A percentile compares a stretch with the other conserved stretches of the same genome.
Evolutionary conservation across 2,888 invertebrate species (phyloP).

Genomic region (Drosophila mettleri): DNA sequence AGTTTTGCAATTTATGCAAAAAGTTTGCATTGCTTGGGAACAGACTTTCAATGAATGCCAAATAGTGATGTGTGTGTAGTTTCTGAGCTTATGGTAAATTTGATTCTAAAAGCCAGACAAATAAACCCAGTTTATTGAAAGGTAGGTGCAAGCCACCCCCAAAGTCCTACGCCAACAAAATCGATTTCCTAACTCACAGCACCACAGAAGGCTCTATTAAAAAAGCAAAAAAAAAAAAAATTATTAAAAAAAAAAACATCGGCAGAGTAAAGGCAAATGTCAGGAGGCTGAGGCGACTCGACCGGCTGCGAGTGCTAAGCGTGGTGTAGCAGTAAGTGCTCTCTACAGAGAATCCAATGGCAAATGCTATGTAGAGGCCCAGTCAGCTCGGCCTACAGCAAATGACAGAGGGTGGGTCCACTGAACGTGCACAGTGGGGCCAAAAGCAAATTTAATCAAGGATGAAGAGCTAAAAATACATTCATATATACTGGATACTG

Average conservation of each 20-base stretch:
- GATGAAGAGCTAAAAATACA: background rate
- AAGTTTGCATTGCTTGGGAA: slow-evolving; percentile 38
- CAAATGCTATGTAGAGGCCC: slow-evolving; percentile 49
- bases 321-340: slow-evolving; percentile 23
- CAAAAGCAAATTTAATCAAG: background rate
- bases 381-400: slow-evolving; percentile 21
- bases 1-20: slow-evolving; percentile 53
- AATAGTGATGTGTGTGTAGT: slow-evolving; percentile 35
- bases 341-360: slow-evolving; percentile 55
- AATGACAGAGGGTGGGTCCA: slow-evolving; percentile 11
- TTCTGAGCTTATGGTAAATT: slow-evolving; percentile 58
- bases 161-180: slow-evolving; percentile 37
- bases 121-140: slow-evolving; percentile 50
- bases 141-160: slow-evolving; percentile 32
- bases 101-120: slow-evolving; percentile 52
- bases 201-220: slow-evolving; percentile 19
- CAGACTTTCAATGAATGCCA: slow-evolving; percentile 42
- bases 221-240: slow-evolving; percentile 10
- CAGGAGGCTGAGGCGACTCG: slow-evolving; percentile 20
- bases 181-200: slow-evolving; percentile 38
- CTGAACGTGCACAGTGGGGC: slow-evolving; percentile 39
- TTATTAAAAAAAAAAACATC: slow-evolving; percentile 6
- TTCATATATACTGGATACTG: too few relatives aligned
- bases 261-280: slow-evolving; percentile 38
- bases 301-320: slow-evolving; percentile 9